Evolutionary conservation across 2,888 invertebrate species (phyloP).

Genomic region (Acleris laterana): DNA sequence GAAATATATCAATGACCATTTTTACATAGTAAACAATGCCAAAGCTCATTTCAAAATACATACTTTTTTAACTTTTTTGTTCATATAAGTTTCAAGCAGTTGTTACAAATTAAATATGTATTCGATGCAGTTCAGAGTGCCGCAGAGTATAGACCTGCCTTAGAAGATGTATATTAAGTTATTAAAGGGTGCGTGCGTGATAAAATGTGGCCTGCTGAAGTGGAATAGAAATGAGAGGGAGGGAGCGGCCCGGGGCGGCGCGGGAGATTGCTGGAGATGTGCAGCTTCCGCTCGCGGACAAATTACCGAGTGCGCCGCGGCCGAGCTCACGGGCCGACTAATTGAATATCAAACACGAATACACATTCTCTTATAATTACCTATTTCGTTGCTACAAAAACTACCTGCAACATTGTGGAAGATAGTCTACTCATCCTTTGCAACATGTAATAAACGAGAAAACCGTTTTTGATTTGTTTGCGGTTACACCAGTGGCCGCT

Average conservation of each 20-base stretch:
- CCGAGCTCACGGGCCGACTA: constrained; percentile 51
- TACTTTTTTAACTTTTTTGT: background rate
- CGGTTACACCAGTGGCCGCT: constrained; percentile 63
- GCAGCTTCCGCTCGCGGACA: constrained; percentile 69
- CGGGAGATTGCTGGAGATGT: constrained; percentile 65
- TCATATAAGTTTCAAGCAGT: background rate
- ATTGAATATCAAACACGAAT: constrained; percentile 60
- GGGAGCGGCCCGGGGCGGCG: constrained; percentile 40
- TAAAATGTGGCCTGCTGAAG: constrained; percentile 20
- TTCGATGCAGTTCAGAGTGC: constrained; percentile 8
- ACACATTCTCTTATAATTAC: too few species aligned
- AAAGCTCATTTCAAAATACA: constrained; percentile 40
- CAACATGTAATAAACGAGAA: constrained; percentile 25
- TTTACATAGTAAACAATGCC: constrained; percentile 56
- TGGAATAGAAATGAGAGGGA: constrained; percentile 10
- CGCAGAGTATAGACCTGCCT: background rate
- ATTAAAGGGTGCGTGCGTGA: constrained; percentile 37
- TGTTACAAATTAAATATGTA: background rate
- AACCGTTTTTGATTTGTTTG: constrained; percentile 31
- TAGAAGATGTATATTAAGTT: constrained; percentile 31
- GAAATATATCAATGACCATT: constrained; percentile 66
- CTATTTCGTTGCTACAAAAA: too few species aligned
- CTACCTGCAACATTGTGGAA: constrained; percentile 14
- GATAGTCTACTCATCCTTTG: background rate
- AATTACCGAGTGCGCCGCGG: constrained; percentile 58